Conservation (phyloP, 2,797 vertebrate species). For the Betta splendens region DNA sequence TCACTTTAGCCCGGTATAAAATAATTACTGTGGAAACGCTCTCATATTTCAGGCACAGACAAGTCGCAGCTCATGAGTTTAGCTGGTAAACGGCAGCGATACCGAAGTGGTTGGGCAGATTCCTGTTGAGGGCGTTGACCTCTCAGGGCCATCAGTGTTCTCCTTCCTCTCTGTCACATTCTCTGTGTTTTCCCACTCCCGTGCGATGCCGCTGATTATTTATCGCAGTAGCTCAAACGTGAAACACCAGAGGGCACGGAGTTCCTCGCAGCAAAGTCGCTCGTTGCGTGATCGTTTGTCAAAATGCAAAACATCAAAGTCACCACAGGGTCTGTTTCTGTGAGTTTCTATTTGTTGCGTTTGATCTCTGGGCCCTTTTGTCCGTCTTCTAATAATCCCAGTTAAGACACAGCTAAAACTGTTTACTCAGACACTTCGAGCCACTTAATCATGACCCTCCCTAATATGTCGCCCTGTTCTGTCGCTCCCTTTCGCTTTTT, state of each 20-base stretch:
- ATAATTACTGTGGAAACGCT: not conserved
- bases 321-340: not conserved
- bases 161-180: not conserved
- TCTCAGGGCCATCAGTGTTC: not conserved
- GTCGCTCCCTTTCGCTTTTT: conserved; percentile 52
- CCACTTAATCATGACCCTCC: conserved; percentile 8
- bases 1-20: not conserved
- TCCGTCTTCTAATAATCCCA: not conserved
- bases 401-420: rapidly evolving
- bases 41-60: not conserved
- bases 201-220: not conserved
- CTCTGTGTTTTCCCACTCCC: conserved; percentile 5
- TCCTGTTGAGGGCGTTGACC: conserved; percentile 52
- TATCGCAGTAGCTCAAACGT: not conserved
- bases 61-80: not conserved
- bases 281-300: not conserved
- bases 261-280: conserved; percentile 8
- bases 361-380: not conserved
- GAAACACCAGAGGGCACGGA: conserved; percentile 57
- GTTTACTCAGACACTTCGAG: not conserved
- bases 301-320: not conserved
- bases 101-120: conserved; percentile 18
- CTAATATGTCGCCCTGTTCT: not conserved
- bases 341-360: not conserved
- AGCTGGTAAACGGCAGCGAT: not conserved